phyloP scores from a whole-genome alignment of 2,113 vertebrate genomes.

The Phocoena phocoena region DNA sequence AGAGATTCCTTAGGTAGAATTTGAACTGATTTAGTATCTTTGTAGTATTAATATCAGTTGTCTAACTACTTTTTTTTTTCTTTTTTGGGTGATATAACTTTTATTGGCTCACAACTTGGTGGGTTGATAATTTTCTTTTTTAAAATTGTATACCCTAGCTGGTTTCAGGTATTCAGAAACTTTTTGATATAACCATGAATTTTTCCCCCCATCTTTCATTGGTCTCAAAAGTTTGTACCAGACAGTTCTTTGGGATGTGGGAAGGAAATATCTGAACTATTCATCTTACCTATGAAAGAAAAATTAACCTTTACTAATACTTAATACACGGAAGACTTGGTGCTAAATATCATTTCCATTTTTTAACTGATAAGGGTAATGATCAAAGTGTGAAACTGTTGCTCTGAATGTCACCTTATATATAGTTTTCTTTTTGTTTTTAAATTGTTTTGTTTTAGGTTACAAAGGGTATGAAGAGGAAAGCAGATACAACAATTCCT shows the following conservation, averaged over 20 bases:
- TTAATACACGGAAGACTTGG: background rate
- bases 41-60: background rate
- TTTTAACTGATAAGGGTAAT: background rate
- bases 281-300: conserved; percentile 27
- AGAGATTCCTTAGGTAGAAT: conserved; percentile 7
- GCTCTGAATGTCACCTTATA: background rate
- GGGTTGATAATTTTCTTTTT: background rate
- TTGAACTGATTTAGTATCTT: background rate
- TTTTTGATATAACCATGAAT: background rate
- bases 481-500: conserved; percentile 88
- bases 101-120: background rate
- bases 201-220: background rate
- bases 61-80: background rate
- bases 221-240: conserved; percentile 7
- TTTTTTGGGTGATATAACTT: background rate
- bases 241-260: background rate
- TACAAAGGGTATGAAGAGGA: conserved; percentile 91
- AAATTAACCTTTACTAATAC: background rate
- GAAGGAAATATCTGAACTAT: background rate
- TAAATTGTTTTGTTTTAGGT: conserved; percentile 77
- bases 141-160: background rate
- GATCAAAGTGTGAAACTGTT: background rate
- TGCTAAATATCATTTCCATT: background rate
- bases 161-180: background rate
- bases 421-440: background rate